These are phyloP conservation scores for Thymelicus acteon DNA, from an alignment of 2,888 invertebrate species.

Conservation along the genomic window DNA sequence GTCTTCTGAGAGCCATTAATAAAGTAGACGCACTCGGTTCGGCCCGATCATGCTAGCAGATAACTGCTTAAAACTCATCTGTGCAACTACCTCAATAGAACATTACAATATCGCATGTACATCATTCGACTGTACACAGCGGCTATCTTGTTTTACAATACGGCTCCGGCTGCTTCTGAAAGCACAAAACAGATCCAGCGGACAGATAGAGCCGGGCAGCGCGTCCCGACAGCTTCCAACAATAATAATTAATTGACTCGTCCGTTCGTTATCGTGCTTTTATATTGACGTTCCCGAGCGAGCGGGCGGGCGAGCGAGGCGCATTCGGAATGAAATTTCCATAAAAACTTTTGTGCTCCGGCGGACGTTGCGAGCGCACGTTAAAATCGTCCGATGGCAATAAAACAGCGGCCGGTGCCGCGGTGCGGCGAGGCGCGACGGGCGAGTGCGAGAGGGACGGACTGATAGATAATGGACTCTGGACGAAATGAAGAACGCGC, in stretches of 20 bases:
- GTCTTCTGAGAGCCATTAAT: not conserved
- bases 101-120: constrained; percentile 19
- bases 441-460: constrained; percentile 73
- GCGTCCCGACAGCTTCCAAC: constrained; percentile 81
- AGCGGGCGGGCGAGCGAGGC: constrained; percentile 75
- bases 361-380: constrained; percentile 85
- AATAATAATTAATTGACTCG: constrained; percentile 85
- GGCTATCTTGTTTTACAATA: constrained; percentile 46
- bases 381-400: constrained; percentile 85
- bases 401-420: constrained; percentile 84
- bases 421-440: constrained; percentile 71
- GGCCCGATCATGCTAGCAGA: not conserved
- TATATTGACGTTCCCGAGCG: constrained; percentile 82
- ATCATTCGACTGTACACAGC: constrained; percentile 7
- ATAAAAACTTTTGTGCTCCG: constrained; percentile 85
- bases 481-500: constrained; percentile 82
- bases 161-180: constrained; percentile 47
- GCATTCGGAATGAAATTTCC: constrained; percentile 85
- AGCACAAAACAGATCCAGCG: constrained; percentile 60
- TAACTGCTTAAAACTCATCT: not conserved
- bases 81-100: constrained; percentile 8
- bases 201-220: constrained; percentile 68
- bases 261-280: constrained; percentile 85
- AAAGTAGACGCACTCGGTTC: not conserved
- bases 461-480: constrained; percentile 80